phyloP scores from a whole-genome alignment of 2,113 vertebrate genomes.

The Alethe diademata region DNA sequence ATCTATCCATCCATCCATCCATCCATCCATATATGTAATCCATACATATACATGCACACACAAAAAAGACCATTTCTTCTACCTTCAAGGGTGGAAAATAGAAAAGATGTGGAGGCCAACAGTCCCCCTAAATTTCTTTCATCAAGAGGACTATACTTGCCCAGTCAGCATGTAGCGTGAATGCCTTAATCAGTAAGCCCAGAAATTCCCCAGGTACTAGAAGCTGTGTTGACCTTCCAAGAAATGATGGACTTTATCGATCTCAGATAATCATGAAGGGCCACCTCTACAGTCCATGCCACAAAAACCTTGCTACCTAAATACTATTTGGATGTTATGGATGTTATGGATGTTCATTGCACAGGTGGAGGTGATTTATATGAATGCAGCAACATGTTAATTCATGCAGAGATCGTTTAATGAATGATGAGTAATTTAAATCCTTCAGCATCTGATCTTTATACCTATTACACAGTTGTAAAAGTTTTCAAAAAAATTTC shows the following conservation, averaged over 20 bases:
- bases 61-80: background rate
- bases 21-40: background rate
- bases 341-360: background rate
- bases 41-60: accelerated
- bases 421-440: background rate
- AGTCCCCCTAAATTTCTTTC: background rate
- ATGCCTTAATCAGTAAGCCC: background rate
- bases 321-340: background rate
- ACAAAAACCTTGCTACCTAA: background rate
- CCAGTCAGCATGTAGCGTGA: background rate
- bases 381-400: background rate
- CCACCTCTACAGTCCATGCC: background rate
- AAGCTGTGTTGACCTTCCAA: background rate
- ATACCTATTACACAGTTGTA: background rate
- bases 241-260: background rate
- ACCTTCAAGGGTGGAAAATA: background rate
- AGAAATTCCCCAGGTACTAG: background rate
- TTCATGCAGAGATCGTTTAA: background rate
- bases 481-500: background rate
- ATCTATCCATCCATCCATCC: background rate
- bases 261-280: background rate
- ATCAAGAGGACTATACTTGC: accelerated
- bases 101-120: background rate
- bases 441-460: background rate
- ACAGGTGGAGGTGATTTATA: background rate